Evolutionary conservation across 2,113 vertebrate genomes (phyloP), one percentile per base, ranked within the genome.

Genomic region (Synchiropus splendidus): DNA sequence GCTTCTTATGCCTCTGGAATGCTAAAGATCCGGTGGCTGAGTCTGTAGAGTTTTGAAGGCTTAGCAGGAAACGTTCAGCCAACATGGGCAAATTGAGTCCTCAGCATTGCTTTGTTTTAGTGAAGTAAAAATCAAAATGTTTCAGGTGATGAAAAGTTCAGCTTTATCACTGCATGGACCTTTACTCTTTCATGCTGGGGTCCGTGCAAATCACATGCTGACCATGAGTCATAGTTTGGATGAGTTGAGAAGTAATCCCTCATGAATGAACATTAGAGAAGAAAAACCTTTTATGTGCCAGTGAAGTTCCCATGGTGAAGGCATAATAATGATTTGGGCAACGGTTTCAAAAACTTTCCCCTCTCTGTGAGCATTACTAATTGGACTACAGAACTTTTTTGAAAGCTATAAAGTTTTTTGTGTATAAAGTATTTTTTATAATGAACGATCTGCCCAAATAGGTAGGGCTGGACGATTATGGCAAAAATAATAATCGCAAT

Each of bases 231-330:
- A 77, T 72, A 16, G 5, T 49, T 58, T 48, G 54, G 71, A 74
- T 72, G 70, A 64, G 58, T 68, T 74, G 62, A 59, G 75, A 67
- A 70, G 71, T 75, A 73, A 74, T 74, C 62, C 61, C 47, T 32
- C 17, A 36, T 74, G 65, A 78, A 77, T 70, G 70, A 64, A 64
- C 56, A 54, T 54, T 36, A 45, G 42, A 35, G 48, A 65, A 74
- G 38, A 49, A 71, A 73, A 50, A 42, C 36, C 63, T 61, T 72
- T 68, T 46, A 58, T 67, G 51, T 44, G 60, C 50, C 34, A 34
- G 21, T 12, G 39, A 56, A 39, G 18, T 34, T 14, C 48, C 43
- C 35, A 39, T 30, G 9, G 50, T 60, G 48, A 49, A 42, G 48
- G 35, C 54, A 40, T 48, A 61, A 64, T 18, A 34, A 43, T 45